Evolutionary conservation across 2,888 invertebrate species (phyloP), one percentile per base, ranked within the genome.

Genomic region (Acrobasis repandana): DNA sequence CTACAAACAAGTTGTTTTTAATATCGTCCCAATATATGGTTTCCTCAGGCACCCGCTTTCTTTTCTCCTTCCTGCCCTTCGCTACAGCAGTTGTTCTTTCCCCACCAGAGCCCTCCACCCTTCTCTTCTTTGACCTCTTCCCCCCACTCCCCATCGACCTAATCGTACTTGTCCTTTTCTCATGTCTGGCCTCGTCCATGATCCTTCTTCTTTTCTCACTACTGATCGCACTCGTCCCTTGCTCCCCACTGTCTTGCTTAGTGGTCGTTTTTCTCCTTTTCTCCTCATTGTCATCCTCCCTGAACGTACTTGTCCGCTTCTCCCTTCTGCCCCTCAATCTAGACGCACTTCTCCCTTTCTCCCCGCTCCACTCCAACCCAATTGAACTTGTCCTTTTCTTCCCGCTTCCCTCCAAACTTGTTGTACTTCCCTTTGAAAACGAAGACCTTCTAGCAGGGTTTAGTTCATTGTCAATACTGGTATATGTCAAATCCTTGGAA

Each of bases 1-100:
- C 54, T 18, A 54, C 54, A 43, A 54, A 54, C 5, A 54, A 54
- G 18, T 54, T 38, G 38, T 20, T 54, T 38, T 54, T 54, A 3
- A 54, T 8, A 5, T 54, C 54, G 18, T 54, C 6, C 54, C 54
- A 54, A 20, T 18, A 18, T 18, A 54, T 38, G 14, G 43, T 43
- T 16, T 3, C 9, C 43, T n/a, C 14, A 18, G 54, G 20, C 20
- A 54, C n/a, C 20, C 54, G 43, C 9, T 14, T 38, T 38, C 38
- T 54, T 54, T 54, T 52, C 8, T 5, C 10, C 38, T 14, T 9
- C 2, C 16, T 16, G 9, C 18, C 11, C 9, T 15, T 10, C 8
- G 15, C 15, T 11, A 11, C n/a, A 5, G 52, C 4, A 36, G 18
- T 38, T 54, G 16, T 54, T 16, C 52, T 54, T 36, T 38, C 38